Evolutionary conservation across 2,888 invertebrate species (phyloP).

Genomic region (Eledona agricola): DNA sequence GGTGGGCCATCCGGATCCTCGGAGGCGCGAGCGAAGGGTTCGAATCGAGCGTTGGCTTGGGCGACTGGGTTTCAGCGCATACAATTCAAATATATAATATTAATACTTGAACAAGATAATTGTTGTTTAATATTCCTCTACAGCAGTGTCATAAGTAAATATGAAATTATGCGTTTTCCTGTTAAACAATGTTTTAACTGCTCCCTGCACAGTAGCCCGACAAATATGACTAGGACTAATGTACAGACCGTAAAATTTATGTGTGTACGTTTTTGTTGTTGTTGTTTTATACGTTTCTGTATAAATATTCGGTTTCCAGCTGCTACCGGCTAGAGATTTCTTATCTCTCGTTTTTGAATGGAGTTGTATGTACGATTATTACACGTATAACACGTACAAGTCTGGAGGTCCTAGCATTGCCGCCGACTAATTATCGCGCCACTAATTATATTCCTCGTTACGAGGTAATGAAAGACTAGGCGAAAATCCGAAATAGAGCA

Average conservation of each 20-base stretch:
- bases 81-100: conserved; percentile 55
- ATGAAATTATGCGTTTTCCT: conserved; percentile 49
- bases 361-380: conserved; percentile 19
- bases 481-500: conserved; percentile 33
- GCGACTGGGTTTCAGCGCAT: conserved; percentile 49
- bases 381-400: conserved; percentile 16
- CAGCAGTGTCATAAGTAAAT: conserved; percentile 45
- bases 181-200: conserved; percentile 46
- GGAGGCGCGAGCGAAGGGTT: conserved; percentile 22
- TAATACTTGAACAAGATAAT: conserved; percentile 53
- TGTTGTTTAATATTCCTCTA: conserved; percentile 46
- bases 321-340: conserved; percentile 19
- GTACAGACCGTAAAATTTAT: conserved; percentile 36
- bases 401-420: conserved; percentile 16
- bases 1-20: conserved; percentile 45
- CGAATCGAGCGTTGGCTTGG: conserved; percentile 36
- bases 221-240: conserved; percentile 36
- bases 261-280: conserved; percentile 40
- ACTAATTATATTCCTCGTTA: conserved; percentile 32
- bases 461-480: conserved; percentile 25
- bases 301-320: conserved; percentile 33
- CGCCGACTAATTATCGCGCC: conserved; percentile 23
- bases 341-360: conserved; percentile 21
- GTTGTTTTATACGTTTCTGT: conserved; percentile 41
- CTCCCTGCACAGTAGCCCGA: conserved; percentile 41